phyloP scores from a whole-genome alignment of 2,888 invertebrate genomes.

The Megalurothrips usitatus region DNA sequence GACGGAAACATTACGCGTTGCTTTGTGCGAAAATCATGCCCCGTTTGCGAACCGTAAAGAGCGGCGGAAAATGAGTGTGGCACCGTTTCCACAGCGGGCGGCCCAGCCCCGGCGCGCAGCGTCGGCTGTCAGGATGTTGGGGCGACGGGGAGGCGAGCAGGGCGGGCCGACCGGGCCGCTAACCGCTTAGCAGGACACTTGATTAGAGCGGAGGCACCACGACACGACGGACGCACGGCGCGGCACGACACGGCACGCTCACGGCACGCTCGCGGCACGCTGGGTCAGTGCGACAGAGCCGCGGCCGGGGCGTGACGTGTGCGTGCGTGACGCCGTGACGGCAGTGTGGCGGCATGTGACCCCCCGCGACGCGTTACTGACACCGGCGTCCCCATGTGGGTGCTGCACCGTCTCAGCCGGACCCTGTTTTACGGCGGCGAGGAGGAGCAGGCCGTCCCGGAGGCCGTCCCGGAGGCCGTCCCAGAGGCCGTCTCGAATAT shows the following conservation, averaged over 20 bases:
- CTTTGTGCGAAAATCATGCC: too few relatives aligned
- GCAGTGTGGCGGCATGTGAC: neutral
- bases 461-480: neutral
- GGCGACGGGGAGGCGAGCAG: neutral
- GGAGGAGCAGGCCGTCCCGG: neutral
- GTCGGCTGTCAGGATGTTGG: too few relatives aligned
- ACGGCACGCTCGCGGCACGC: neutral
- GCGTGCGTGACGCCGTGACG: neutral
- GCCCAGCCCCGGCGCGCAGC: neutral
- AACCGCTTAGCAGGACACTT: neutral
- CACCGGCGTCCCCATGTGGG: neutral
- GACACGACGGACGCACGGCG: neutral
- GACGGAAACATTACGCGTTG: too few relatives aligned
- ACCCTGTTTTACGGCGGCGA: constrained; percentile 5
- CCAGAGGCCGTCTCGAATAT: neutral
- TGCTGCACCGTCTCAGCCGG: constrained; percentile 20
- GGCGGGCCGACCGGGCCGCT: neutral
- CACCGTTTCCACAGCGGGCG: neutral
- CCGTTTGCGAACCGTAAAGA: too few relatives aligned
- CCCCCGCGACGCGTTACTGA: too few relatives aligned
- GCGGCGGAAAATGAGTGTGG: neutral
- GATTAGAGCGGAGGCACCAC: neutral
- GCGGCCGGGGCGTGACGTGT: neutral
- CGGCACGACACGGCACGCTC: neutral
- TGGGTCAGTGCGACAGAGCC: neutral